Percentiles rank a stretch among this genome's conserved stretches.
phyloP scores from a whole-genome alignment of 2,888 invertebrate species.

The Gibbula magus region DNA sequence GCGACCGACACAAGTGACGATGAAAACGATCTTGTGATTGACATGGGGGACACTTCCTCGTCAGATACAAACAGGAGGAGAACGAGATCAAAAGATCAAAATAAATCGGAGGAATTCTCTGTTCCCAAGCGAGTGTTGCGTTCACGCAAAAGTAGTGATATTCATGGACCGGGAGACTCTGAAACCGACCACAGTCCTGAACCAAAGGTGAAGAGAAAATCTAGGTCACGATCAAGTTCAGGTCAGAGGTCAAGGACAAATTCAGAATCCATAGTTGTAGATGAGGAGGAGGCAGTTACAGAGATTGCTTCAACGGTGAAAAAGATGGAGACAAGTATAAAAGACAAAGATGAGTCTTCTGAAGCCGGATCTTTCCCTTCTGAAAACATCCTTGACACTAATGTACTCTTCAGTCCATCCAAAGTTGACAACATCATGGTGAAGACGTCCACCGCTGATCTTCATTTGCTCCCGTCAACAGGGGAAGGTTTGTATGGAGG shows the following conservation, averaged over 20 bases:
- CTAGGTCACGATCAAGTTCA: slow-evolving; percentile 5
- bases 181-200: slow-evolving; percentile 1
- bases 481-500: background rate
- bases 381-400: no score
- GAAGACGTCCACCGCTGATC: background rate
- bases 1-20: background rate
- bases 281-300: background rate
- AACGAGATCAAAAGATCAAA: background rate
- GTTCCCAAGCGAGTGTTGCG: background rate
- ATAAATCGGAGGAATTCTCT: background rate
- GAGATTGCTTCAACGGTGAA: no score
- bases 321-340: no score
- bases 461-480: background rate
- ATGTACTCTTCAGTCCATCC: background rate
- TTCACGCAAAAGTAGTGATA: background rate
- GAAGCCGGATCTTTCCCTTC: no score
- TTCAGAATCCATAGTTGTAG: background rate
- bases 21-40: background rate
- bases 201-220: background rate
- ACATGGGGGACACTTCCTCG: background rate
- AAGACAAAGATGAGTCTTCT: no score
- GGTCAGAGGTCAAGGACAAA: background rate
- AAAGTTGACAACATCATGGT: slow-evolving; percentile 17
- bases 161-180: background rate
- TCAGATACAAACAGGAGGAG: background rate